phyloP scores from a whole-genome alignment of 2,113 vertebrate genomes.

The Notarius lentiginosus region DNA sequence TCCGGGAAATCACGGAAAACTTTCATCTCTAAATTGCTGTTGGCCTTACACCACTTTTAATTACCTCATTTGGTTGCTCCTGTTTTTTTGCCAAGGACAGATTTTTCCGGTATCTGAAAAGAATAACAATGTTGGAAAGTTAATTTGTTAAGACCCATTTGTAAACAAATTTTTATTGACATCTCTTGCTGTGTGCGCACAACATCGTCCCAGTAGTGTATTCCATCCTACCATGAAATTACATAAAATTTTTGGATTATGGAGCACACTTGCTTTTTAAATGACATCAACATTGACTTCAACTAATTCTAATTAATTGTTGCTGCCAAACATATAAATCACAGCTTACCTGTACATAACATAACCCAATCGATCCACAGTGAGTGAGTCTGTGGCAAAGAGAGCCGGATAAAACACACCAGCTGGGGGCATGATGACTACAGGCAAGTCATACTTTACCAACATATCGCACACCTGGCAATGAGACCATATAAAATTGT shows the following conservation, averaged over 20 bases:
- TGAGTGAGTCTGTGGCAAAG: slow-evolving; percentile 78
- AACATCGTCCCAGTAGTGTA: neutral
- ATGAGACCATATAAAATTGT: neutral
- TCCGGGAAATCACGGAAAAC: no score
- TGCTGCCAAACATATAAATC: neutral
- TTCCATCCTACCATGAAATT: neutral
- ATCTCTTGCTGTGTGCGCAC: neutral
- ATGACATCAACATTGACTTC: neutral
- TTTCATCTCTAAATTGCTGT: neutral
- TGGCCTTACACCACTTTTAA: neutral
- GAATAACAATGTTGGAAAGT: neutral
- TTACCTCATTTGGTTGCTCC: slow-evolving; percentile 77
- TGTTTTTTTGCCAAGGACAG: slow-evolving; percentile 83
- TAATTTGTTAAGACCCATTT: neutral
- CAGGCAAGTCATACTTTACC: slow-evolving; percentile 80
- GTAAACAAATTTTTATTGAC: neutral
- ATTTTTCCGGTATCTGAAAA: slow-evolving; percentile 83
- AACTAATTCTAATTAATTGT: neutral
- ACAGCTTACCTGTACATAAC: slow-evolving; percentile 86
- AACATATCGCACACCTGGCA: slow-evolving; percentile 88
- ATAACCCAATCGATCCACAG: slow-evolving; percentile 84
- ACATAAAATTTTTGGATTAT: neutral
- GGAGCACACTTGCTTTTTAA: neutral
- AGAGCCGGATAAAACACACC: slow-evolving; percentile 88
- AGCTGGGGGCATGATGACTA: slow-evolving; percentile 82